A percentile compares a stretch with the other conserved stretches of the same genome.
phyloP scores from a whole-genome alignment of 2,797 vertebrate species.

The Crypturellus tataupa region DNA sequence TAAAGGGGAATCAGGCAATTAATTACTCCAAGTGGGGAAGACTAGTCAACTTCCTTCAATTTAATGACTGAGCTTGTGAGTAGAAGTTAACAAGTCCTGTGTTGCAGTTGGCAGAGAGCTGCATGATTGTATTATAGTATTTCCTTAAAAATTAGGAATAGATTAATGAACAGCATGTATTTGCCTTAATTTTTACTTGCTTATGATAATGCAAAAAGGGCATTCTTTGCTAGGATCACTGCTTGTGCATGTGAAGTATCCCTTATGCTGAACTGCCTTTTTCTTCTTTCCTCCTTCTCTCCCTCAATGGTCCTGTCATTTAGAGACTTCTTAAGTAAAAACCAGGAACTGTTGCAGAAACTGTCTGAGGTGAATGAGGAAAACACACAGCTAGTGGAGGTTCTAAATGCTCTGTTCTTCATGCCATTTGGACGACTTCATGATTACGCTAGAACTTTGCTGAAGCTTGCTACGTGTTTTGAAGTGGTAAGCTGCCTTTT shows the following conservation, averaged over 20 bases:
- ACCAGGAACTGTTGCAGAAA: conserved; percentile 87
- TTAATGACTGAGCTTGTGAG: not conserved
- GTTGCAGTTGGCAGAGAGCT: not conserved
- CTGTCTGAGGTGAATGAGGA: conserved; percentile 89
- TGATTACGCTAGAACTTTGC: conserved; percentile 89
- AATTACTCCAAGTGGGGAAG: not conserved
- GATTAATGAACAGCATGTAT: not conserved
- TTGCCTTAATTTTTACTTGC: not conserved
- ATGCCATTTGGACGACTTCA: conserved; percentile 89
- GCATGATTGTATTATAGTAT: not conserved
- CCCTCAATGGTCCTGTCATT: not conserved
- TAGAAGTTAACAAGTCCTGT: not conserved
- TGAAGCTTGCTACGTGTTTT: conserved; percentile 94
- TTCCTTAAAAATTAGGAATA: not conserved
- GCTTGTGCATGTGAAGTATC: not conserved
- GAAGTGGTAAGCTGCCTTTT: conserved; percentile 88
- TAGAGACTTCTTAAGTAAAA: conserved; percentile 93
- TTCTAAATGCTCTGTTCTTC: conserved; percentile 89
- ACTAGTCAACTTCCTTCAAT: not conserved
- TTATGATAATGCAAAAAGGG: not conserved
- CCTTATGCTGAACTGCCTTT: not conserved
- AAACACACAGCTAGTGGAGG: conserved; percentile 83
- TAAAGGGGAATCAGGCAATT: not conserved
- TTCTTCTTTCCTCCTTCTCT: not conserved
- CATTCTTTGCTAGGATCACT: not conserved